Evolutionary conservation across 2,797 vertebrate genomes (phyloP).

Genomic region (Furcifer pardalis): DNA sequence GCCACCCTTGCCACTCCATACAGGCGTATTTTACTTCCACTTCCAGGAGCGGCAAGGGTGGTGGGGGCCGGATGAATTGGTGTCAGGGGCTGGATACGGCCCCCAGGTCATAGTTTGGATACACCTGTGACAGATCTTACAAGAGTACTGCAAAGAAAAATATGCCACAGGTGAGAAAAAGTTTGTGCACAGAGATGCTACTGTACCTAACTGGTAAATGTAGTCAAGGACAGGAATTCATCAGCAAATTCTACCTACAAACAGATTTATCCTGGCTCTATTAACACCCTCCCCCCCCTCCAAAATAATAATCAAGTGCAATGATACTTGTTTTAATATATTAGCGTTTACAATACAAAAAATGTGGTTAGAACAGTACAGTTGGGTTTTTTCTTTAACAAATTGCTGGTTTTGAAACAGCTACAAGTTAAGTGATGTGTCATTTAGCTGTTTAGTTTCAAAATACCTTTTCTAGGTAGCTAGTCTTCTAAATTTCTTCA

Average conservation of each 20-base stretch:
- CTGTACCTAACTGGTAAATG: neutral
- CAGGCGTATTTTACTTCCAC: no score
- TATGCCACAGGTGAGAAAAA: neutral
- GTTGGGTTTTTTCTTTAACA: neutral
- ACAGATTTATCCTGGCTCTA: neutral
- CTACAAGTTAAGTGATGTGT: neutral
- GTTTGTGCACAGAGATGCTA: neutral
- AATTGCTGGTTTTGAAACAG: conserved; percentile 5
- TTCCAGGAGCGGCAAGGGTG: no score
- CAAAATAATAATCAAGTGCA: neutral
- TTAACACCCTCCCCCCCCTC: no score
- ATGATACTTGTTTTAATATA: neutral
- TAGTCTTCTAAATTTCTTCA: neutral
- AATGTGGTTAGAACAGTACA: neutral
- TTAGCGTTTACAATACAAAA: neutral
- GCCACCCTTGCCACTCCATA: no score
- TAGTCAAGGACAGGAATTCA: neutral
- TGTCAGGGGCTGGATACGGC: no score
- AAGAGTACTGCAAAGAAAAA: neutral
- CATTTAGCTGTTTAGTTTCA: neutral
- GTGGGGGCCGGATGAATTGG: no score
- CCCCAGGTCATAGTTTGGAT: no score
- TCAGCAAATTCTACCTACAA: neutral
- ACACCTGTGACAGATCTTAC: neutral
- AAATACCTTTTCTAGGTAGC: neutral